Conservation (phyloP, 2,888 invertebrate species). For the Mesorhabditis spiculigera region DNA sequence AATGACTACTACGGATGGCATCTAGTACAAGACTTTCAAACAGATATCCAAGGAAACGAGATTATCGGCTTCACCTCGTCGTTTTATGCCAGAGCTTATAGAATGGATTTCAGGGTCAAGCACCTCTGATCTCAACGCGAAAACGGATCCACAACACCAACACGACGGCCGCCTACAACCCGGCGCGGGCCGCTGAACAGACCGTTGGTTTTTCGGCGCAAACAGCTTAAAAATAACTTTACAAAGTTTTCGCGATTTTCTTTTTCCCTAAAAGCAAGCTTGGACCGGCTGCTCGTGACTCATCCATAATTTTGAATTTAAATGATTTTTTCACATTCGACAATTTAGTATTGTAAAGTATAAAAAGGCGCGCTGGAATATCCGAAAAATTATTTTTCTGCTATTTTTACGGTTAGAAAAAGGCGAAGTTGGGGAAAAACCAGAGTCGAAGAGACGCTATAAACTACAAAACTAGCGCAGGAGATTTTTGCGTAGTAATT, state of each 20-base stretch:
- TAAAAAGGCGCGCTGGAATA: too few relatives aligned
- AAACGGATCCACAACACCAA: slow-evolving; percentile 22
- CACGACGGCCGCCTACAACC: slow-evolving; percentile 3
- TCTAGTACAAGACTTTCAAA: too few relatives aligned
- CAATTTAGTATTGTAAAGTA: background rate
- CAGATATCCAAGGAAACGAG: too few relatives aligned
- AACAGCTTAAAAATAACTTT: background rate
- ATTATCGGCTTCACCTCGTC: background rate
- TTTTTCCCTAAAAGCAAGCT: background rate
- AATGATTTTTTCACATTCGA: background rate
- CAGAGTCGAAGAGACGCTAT: too few relatives aligned
- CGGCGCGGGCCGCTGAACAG: background rate
- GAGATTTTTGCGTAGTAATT: too few relatives aligned
- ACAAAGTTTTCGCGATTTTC: background rate
- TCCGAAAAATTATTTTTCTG: too few relatives aligned
- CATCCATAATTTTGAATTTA: background rate
- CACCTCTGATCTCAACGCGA: slow-evolving; percentile 32
- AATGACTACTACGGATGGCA: too few relatives aligned
- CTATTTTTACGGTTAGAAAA: too few relatives aligned
- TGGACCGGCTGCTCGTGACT: background rate
- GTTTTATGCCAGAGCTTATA: background rate
- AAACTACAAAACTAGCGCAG: too few relatives aligned
- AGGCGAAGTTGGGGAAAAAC: too few relatives aligned
- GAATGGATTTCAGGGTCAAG: slow-evolving; percentile 17
- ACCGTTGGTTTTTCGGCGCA: background rate